Conservation (phyloP, 1,140 invertebrate genomes). For the Bombus balteatus region DNA sequence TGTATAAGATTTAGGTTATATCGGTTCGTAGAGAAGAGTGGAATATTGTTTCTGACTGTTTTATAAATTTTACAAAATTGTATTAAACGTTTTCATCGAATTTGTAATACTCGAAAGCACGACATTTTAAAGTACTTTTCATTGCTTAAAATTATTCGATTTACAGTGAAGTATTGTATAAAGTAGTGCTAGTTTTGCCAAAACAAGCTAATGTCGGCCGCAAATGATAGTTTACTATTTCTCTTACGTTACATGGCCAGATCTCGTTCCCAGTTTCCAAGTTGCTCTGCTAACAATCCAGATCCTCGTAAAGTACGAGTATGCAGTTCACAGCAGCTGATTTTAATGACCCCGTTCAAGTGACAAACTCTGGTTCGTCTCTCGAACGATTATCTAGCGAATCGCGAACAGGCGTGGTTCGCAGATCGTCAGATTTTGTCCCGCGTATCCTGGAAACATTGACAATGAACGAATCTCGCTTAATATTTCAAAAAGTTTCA, state of each 20-base stretch:
- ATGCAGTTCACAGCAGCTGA: constrained; percentile 27
- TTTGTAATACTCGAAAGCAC: no score
- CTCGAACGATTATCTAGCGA: constrained; percentile 17
- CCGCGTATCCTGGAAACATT: neutral
- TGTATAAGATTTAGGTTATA: no score
- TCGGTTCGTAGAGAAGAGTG: no score
- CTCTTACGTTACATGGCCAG: neutral
- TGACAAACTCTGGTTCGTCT: constrained; percentile 22
- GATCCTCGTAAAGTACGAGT: constrained; percentile 1
- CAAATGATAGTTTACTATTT: constrained; percentile 10
- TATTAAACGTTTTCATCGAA: no score
- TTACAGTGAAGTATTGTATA: no score
- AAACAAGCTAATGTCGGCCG: neutral
- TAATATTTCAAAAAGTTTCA: no score
- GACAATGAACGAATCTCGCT: neutral
- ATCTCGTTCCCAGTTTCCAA: neutral
- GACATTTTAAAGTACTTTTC: no score
- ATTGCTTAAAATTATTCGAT: no score
- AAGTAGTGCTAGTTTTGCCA: neutral
- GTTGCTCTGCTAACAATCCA: constrained; percentile 9
- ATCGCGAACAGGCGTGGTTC: constrained; percentile 33
- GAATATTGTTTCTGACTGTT: no score
- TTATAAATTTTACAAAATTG: no score
- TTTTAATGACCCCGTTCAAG: constrained; percentile 39
- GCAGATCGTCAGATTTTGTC: neutral